Base-by-base conservation (phyloP, 92 coral and sea anemone species). In the Diadumene lineata region DNA sequence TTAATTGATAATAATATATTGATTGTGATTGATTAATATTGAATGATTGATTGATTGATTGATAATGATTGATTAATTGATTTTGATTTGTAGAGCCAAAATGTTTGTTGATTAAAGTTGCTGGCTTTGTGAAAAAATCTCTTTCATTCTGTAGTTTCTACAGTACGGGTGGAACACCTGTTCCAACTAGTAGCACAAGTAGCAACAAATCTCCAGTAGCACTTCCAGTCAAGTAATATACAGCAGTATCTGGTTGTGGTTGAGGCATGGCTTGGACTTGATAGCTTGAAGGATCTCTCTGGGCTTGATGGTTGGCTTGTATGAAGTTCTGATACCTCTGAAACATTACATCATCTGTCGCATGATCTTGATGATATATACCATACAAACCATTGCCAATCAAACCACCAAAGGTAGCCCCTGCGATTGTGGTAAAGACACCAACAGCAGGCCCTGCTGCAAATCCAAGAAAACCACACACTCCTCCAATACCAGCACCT, bases 401-500 rank as follows among this genome's bases (percentile, higher is more conserved):
- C 33, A 90, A 43, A 25, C 81, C 96, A 25, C 96, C 96, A 44
- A 68, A 66, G 9, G 72, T 1, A 0, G 48, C 21, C 30, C 89
- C 92, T 33, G 86, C 96, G 2, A 65, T 64, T n/a, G 48, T 82
- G 24, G 78, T 48, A n/a, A 80, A 72, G 1, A 72, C 63, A 7
- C 78, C 92, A 8, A 76, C 84, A 17, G 46, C 50, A 25, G 86
- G 80, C 6, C 86, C 86, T 1, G 32, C 43, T 0, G 44, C 74
- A 19, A 68, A 72, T 18, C 68, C 79, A 34, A 44, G 71, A 18
- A 67, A 38, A 16, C 91, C 91, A 13, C 79, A 22, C 26, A 53
- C 15, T 18, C 74, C 92, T 7, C 96, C 96, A 58, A 85, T 55
- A 1, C 93, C 90, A 28, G 84, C 80, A 26, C 93, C 93, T 38